Evolutionary conservation across 2,113 vertebrate genomes (phyloP), one percentile per base, ranked within the genome.

Genomic region (Mesocricetus auratus): DNA sequence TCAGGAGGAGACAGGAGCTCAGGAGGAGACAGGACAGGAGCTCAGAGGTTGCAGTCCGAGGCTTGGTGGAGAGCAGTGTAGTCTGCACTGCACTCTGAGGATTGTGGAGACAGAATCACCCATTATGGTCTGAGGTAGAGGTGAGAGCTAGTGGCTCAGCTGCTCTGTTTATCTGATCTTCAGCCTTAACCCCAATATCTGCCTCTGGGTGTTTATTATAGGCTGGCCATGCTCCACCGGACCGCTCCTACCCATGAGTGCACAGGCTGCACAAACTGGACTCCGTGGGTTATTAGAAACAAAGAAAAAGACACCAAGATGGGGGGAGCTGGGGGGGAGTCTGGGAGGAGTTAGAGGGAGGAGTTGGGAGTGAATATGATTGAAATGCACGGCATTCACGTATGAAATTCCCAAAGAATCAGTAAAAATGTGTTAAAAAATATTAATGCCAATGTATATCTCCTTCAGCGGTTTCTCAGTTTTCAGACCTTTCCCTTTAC

Each of bases 391-490:
- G 33, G 60, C 31, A 86, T 47, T 21, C 42, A 47, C 33, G 39
- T 15, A 64, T 13, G 62, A 86, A 45, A 4, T 10, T 64, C 82
- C 64, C 13, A 6, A 66, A 47, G 60, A 66, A 47, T 33, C 17
- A 66, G 64, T 29, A 83, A 82, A 82, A 83, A 62, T 36, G 22
- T 26, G 9, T 83, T 60, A 83, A 19, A 83, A n/a, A 53, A 69
- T n/a, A 86, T 47, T 36, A 86, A 87, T 2, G 21, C 12, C n/a
- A 68, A 82, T 33, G 11, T 64, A 0, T 42, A 58, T 9, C 79
- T 39, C 58, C 50, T 78, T 90, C 56, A 73, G 94, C 0, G n/a
- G 77, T 47, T 94, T 89, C 88, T 82, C 26, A 42, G 66, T 89
- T 58, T 82, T 68, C 24, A 86, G 71, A 93, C 42, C 58, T 7